Base-by-base conservation (phyloP, 2,113 vertebrate genomes). In the Halichoeres trimaculatus region DNA sequence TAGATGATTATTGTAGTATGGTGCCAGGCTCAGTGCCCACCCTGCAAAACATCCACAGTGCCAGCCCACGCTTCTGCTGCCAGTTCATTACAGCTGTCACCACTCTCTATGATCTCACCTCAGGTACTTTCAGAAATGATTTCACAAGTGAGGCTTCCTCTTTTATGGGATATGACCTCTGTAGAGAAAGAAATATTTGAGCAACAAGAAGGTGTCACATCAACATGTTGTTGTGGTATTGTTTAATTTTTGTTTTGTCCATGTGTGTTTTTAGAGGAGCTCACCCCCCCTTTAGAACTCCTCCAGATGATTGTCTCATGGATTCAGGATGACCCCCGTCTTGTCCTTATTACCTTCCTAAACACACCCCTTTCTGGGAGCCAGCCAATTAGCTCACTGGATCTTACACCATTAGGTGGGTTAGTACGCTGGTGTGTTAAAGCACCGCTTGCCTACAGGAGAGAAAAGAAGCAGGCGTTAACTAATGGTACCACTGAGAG, bases 11-110 rank as follows among this genome's bases (percentile, higher is more conserved):
- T 90, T 99, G 98, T 81, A 96, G 95, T 19, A 72, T 98, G 93
- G 94, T 98, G 70, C 98, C 98, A 0, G 96, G 97, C 3, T 98
- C 97, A 0, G 93, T 96, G 26, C 94, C 96, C 85, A 98, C 96
- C 0, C 83, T 99, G 61, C 96, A 94, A 81, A 97, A 98, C 83
- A 95, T 97, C 67, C 93, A 96, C 93, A 95, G 92, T 0, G 94
- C 96, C 85, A 98, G 97, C 60, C 97, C 98, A 14, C 96, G 96
- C 36, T 99, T 99, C 93, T 99, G 98, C 93, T 99, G 98, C 92
- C 98, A 99, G 93, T 96, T 99, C 81, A 95, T 99, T 70, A 98
- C 97, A 0, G 94, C 98, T 0, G 95, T 99, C 74, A 96, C 97
- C 0, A 95, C 96, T 0, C 94, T 99, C 0, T 99, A 97, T 0